Evolutionary conservation across 2,888 invertebrate species (phyloP), one percentile per base, ranked within the genome.

Genomic region (Chelonus formosanus): DNA sequence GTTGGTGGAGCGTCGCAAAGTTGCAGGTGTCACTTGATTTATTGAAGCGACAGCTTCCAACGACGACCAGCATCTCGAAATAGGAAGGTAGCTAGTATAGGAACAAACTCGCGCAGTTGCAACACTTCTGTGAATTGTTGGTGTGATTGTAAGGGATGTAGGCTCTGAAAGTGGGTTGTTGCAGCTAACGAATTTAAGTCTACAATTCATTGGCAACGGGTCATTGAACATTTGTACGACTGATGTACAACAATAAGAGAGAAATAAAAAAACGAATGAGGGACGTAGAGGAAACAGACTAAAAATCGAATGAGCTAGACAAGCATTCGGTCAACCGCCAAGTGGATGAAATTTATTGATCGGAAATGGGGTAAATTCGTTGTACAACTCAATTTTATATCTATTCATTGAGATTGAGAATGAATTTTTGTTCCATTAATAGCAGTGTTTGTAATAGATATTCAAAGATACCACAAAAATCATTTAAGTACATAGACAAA

Each of bases 11-110:
- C 69, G 68, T 68, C 67, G 69, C 68, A 71, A 77, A 79, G 79
- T 78, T 76, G 76, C 79, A 79, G 79, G 79, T 79, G 79, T 79
- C 79, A 76, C 78, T 76, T 79, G 79, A 79, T 79, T 79, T 79
- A 79, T 79, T 74, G 77, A 78, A 69, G 78, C 78, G 79, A 78
- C 79, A 79, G 78, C 76, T 79, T 79, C 76, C 74, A 74, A 68
- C 74, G 78, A 78, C 78, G 76, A 78, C 78, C 73, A 69, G 74
- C 73, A 78, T 77, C 73, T 65, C 72, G 74, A 76, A 78, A 77
- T 76, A 76, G 76, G 10, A 35, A 52, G 8, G n/a, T 8, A 40
- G 20, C 8, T 54, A 40, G 7, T 36, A 48, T 45, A 47, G 7
- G 34, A 56, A 50, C 48, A 31, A 52, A 59, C 53, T 40, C 53